Evolutionary conservation across 2,797 vertebrate species (phyloP).

Genomic region (Channallabes apus): DNA sequence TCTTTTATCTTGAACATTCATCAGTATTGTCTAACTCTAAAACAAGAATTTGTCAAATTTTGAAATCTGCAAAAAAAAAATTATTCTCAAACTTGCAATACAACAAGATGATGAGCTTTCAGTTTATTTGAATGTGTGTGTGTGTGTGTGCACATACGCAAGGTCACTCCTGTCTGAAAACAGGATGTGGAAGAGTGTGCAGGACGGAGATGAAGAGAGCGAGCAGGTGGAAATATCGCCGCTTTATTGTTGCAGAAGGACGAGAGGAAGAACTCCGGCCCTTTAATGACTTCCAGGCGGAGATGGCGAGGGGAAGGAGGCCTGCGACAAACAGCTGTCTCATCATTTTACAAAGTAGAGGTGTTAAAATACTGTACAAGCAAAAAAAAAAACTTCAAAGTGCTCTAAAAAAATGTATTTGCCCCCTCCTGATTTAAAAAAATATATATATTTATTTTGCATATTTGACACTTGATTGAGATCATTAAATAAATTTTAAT

Average conservation of each 20-base stretch:
- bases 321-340: not conserved
- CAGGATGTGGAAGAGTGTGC: conserved; percentile 33
- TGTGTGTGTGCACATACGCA: not conserved
- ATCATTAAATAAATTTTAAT: too few species aligned
- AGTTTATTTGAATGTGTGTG: not conserved
- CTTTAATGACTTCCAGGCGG: conserved; percentile 33
- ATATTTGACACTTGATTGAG: too few species aligned
- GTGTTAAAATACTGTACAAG: not conserved
- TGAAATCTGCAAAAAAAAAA: not conserved
- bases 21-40: not conserved
- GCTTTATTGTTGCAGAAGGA: conserved; percentile 36
- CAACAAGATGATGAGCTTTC: not conserved
- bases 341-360: not conserved
- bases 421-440: too few species aligned
- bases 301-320: conserved; percentile 13
- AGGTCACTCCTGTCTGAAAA: conserved; percentile 31
- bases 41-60: not conserved
- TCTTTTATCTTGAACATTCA: not conserved
- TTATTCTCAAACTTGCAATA: not conserved
- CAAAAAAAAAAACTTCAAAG: not conserved
- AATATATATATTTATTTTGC: too few species aligned
- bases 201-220: conserved; percentile 36
- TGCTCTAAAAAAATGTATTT: not conserved
- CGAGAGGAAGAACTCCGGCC: not conserved
- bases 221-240: conserved; percentile 43